Percentiles rank a stretch among this genome's conserved stretches.
Evolutionary conservation across 2,888 invertebrate genomes (phyloP).

Genomic region (Agrilus cyanescens): DNA sequence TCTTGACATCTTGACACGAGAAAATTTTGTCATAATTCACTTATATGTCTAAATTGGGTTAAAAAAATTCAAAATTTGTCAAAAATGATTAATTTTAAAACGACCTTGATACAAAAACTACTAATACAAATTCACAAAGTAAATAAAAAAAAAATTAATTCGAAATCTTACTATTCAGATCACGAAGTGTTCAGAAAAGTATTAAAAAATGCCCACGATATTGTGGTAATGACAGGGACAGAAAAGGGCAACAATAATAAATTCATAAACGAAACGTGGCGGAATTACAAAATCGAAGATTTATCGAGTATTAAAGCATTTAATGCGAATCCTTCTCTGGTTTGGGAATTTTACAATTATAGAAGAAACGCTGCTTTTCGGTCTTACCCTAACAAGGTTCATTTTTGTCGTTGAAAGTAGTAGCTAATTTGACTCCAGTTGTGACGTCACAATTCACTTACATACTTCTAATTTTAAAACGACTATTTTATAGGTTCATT

Average conservation of each 20-base stretch:
- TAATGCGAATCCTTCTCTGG: constrained; percentile 56
- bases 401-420: constrained; percentile 29
- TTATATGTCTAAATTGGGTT: too few species aligned
- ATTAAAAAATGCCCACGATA: constrained; percentile 41
- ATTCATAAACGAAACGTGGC: constrained; percentile 72
- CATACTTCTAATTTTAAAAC: too few species aligned
- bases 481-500: constrained; percentile 44
- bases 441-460: too few species aligned
- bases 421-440: constrained; percentile 36
- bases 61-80: too few species aligned
- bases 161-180: constrained; percentile 14
- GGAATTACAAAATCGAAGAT: constrained; percentile 55
- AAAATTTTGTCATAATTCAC: too few species aligned
- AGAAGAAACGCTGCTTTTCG: constrained; percentile 65
- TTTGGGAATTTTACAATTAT: constrained; percentile 88
- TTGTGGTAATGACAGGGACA: constrained; percentile 82
- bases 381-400: constrained; percentile 58
- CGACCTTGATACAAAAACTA: too few species aligned
- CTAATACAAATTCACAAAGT: too few species aligned
- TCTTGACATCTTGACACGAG: too few species aligned
- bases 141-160: too few species aligned
- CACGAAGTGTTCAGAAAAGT: constrained; percentile 43
- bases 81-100: too few species aligned
- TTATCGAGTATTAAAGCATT: constrained; percentile 65
- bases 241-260: constrained; percentile 83